Percentiles rank a stretch among this genome's conserved stretches.
These are phyloP conservation scores for Spermophilus dauricus DNA, from an alignment of 2,113 vertebrate genomes.

Conservation along the genomic window DNA sequence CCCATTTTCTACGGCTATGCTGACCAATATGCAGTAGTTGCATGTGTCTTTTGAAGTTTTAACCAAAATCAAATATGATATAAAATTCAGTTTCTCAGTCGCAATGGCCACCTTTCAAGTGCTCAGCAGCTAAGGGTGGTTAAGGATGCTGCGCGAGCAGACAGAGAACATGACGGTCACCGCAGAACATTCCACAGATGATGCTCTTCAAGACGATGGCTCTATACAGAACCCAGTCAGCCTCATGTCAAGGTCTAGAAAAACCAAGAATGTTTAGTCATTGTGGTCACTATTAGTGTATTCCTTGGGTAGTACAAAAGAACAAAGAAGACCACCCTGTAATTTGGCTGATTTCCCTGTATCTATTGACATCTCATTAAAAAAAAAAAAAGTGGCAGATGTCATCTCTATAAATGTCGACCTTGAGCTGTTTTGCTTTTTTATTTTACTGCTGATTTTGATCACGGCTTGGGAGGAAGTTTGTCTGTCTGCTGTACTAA, in stretches of 20 bases:
- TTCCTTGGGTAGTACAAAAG: not conserved
- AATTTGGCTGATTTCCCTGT: not conserved
- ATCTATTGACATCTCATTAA: not conserved
- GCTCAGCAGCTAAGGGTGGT: not conserved
- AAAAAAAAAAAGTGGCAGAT: not conserved
- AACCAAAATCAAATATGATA: not conserved
- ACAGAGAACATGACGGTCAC: rapidly evolving
- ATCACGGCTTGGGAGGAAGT: not conserved
- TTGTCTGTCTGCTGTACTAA: not conserved
- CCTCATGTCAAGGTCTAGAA: not conserved
- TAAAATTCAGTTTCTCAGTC: not conserved
- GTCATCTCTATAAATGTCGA: not conserved
- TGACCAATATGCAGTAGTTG: not conserved
- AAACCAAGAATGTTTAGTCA: not conserved
- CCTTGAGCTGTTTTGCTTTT: not conserved
- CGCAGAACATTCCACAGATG: rapidly evolving
- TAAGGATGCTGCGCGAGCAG: not conserved
- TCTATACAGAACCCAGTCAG: not conserved
- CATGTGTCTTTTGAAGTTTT: not conserved
- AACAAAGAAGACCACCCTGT: not conserved
- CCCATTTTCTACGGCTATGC: not conserved
- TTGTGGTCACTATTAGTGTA: not conserved
- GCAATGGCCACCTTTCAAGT: not conserved
- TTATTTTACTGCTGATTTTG: not conserved
- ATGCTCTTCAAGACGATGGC: not conserved